Base-by-base conservation (phyloP, 2,888 invertebrate genomes). In the Gasteruption jaculator region DNA sequence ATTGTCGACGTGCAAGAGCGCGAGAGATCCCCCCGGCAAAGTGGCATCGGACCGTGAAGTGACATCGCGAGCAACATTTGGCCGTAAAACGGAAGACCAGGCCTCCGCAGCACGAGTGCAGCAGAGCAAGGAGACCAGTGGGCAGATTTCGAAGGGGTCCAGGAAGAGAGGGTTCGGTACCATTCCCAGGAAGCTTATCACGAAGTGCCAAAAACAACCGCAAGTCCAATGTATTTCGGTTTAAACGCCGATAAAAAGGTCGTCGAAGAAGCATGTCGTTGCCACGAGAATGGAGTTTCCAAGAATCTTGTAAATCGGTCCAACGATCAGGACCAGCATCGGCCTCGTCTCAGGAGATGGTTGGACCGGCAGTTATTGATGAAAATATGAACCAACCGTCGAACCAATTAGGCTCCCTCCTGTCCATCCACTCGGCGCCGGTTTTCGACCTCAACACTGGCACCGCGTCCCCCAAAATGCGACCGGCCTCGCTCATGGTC, bases 401-500 rank as follows among this genome's bases (percentile, higher is more conserved):
- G 5, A 77, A 76, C 30, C 73, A 73, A 52, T 73, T 76, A 4
- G 80, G 82, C 1, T 83, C 83, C 0, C 61, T 83, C 31, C 74
- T 82, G 59, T 83, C 83, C 10, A 77, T 84, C 50, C 82, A 82
- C 55, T 83, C 84, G 5, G 84, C 84, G 1, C 83, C 83, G 14
- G 71, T 64, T 38, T 73, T 59, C 59, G 74, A 65, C 51, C 45
- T 66, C 24, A 68, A 65, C 46, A 57, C 51, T 41, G 53, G 55
- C 35, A 37, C 45, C 10, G 49, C 56, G 5, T 60, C 63, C 14
- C 59, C 63, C 4, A 61, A 57, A 14, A 49, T 43, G 38, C 69
- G 77, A 44, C 77, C 77, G 29, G 73, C 68, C 8, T 73, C 76
- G 11, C 59, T 78, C 41, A 68, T 73, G 26, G 72, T 78, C 39